A percentile compares a stretch with the other conserved stretches of the same genome.
These are phyloP conservation scores for Rattus norvegicus DNA, from an alignment of 2,113 vertebrate genomes.

Conservation along the genomic window DNA sequence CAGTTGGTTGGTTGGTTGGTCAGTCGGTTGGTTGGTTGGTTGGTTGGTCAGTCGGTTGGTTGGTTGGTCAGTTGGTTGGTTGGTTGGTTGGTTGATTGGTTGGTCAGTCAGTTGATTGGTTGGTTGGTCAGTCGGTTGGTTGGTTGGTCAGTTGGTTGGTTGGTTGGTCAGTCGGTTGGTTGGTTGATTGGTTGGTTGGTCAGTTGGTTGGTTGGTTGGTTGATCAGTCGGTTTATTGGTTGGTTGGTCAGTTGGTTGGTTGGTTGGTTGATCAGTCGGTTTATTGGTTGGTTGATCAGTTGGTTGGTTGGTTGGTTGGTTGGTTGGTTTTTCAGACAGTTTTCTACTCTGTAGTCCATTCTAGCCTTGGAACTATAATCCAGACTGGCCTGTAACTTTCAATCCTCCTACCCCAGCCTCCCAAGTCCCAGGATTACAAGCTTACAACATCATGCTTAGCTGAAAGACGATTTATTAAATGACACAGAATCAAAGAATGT, in stretches of 20 bases:
- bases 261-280: too few species aligned
- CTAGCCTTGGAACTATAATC: neutral
- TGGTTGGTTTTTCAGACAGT: neutral
- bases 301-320: neutral
- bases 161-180: neutral
- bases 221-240: neutral
- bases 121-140: neutral
- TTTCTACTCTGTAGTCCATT: neutral
- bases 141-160: neutral
- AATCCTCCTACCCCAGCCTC: neutral
- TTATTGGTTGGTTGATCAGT: too few species aligned
- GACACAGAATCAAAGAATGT: slow-evolving; percentile 10
- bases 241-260: too few species aligned
- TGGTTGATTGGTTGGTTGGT: neutral
- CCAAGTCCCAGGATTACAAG: neutral
- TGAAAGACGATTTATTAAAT: neutral
- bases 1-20: too few species aligned
- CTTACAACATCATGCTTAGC: neutral
- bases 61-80: neutral
- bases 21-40: too few species aligned
- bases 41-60: too few species aligned
- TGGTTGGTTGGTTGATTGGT: neutral
- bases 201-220: too few species aligned
- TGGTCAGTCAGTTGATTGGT: neutral
- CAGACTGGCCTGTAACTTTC: neutral